Conservation (phyloP, 2,888 invertebrate genomes). For the Morinoia aosen region DNA sequence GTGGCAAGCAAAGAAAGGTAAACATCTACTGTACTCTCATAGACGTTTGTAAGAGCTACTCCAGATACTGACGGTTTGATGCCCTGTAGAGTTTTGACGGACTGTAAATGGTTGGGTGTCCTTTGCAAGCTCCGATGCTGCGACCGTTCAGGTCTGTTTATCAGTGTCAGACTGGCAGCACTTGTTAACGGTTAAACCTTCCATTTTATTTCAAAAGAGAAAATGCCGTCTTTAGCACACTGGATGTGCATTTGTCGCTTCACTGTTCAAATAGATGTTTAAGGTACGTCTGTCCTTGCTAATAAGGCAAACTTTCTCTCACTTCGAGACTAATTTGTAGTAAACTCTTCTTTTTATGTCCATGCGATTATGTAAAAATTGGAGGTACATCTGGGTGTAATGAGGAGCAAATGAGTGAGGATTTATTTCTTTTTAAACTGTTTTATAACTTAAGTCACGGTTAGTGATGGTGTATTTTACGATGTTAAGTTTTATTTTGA, state of each 20-base stretch:
- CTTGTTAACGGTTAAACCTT: background rate
- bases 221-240: background rate
- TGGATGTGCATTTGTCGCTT: background rate
- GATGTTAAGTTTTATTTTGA: background rate
- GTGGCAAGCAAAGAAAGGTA: conserved; percentile 22
- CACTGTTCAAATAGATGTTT: background rate
- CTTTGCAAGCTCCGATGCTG: background rate
- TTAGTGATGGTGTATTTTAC: background rate
- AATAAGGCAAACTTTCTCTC: background rate
- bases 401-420: background rate
- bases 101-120: background rate
- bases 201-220: background rate
- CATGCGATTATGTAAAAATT: background rate
- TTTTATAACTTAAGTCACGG: background rate
- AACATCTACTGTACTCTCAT: background rate
- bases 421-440: background rate
- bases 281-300: background rate
- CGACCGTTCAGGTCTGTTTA: background rate
- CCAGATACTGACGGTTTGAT: background rate
- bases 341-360: background rate
- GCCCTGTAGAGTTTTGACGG: background rate
- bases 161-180: background rate
- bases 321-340: background rate
- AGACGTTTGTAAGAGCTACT: background rate
- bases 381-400: background rate